Evolutionary conservation across 2,113 vertebrate species (phyloP), one percentile per base, ranked within the genome.

Genomic region (Petrocephalus microphthalmus): DNA sequence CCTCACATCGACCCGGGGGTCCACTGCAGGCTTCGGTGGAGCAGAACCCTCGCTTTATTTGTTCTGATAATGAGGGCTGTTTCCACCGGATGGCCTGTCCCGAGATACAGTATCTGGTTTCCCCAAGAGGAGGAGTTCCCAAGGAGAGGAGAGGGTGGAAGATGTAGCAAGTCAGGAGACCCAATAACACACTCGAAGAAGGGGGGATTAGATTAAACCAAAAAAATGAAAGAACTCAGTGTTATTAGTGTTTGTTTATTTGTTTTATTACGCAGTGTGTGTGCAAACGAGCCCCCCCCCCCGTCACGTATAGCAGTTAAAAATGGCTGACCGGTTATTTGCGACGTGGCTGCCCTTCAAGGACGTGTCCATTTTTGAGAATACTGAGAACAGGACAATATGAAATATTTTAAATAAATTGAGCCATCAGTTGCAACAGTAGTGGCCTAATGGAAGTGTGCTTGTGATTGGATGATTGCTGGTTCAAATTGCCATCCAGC

Each of bases 91-190:
- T 57, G 33, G 87, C 37, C 19, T 3, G 11, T 71, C 33, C 20
- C 71, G 53, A 88, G 87, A 88, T 88, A 84, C 42, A 2, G 53
- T 84, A 64, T 84, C 78, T 88, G 74, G 22, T 87, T 78, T 78
- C 67, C 64, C 19, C 45, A 74, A 11, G 22, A 64, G 64, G 7
- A 33, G 25, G 64, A 45, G 47, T 17, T 60, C 29, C 78, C 53
- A 49, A 60, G 33, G 33, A 25, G 51, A 25, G 51, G 78, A 54
- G 52, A 56, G n/a, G 54, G 33, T 49, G 74, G 87, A 53, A 83
- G 45, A 56, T 37, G 8, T 25, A 57, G 57, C 15, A 10, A 60
- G 74, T 53, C 29, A 49, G 53, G 22, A 47, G 87, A 52, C 74
- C 22, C 78, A 88, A 25, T 25, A 88, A 47, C 74, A 57, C 29